A percentile compares a stretch with the other conserved stretches of the same genome.
phyloP scores from a whole-genome alignment of 2,888 invertebrate species.

The Andrena camellia region DNA sequence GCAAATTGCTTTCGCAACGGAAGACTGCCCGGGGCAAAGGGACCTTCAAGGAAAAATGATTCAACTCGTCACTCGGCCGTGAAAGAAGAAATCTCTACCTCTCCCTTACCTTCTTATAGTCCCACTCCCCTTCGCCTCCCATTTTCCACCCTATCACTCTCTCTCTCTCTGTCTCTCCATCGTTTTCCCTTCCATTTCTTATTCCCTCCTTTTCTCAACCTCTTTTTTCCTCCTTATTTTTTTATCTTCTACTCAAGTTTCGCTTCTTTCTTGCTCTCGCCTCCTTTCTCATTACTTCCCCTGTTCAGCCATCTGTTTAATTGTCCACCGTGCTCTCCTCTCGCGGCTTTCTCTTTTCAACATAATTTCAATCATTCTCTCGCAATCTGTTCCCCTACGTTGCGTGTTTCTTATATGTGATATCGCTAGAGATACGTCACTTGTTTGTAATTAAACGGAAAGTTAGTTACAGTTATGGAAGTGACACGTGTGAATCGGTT shows the following conservation, averaged over 20 bases:
- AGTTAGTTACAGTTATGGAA: neutral
- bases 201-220: neutral
- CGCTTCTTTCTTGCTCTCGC: neutral
- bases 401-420: neutral
- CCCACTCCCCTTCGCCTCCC: neutral
- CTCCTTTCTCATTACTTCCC: neutral
- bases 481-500: neutral
- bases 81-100: conserved; percentile 49
- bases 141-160: neutral
- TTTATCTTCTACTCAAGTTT: neutral
- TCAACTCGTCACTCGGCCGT: conserved; percentile 68
- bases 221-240: neutral
- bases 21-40: conserved; percentile 65
- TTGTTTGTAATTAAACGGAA: too few species aligned
- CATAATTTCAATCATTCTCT: conserved; percentile 3
- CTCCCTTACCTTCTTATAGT: conserved; percentile 1
- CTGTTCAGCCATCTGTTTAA: conserved; percentile 5
- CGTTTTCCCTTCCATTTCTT: neutral
- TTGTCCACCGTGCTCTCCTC: neutral
- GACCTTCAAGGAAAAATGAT: conserved; percentile 70
- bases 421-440: neutral
- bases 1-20: conserved; percentile 76
- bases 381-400: neutral
- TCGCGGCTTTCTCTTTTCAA: neutral
- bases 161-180: neutral